Base-by-base conservation (phyloP, 2,113 vertebrate species). In the Tragulus kanchil region DNA sequence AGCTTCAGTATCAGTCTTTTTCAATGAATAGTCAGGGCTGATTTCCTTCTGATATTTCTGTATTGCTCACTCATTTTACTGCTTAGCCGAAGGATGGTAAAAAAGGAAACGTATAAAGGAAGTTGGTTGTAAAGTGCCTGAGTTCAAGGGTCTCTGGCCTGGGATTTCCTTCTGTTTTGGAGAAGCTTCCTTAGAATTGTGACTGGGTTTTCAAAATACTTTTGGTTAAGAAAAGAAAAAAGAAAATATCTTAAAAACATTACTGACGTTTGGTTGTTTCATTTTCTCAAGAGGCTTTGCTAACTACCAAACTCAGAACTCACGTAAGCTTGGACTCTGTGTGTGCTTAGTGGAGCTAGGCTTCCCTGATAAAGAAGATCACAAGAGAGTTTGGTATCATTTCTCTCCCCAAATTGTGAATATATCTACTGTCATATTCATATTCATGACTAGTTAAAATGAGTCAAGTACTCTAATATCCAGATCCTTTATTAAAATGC, bases 141-240 rank as follows among this genome's bases (percentile, higher is more conserved):
- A 96, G 85, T 97, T 97, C 78, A 98, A 93, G 59, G 61, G 16
- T 89, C 94, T 86, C 85, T 78, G 94, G 52, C 36, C 93, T 97
- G 93, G 65, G 92, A 75, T 85, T 95, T 73, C 97, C 92, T 92
- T 90, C 62, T 71, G 4, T 15, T 15, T 67, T 28, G 85, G 28
- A 88, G 50, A 82, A 36, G 1, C n/a, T 90, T 93, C 73, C 14
- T 93, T 77, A 82, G 45, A 78, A 58, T 84, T 58, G 2, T 59
- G 62, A 14, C 15, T 91, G 25, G 26, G 19, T 85, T 95, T 95
- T 87, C 15, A 88, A 97, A 89, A 73, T 62, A 23, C 52, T 92
- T 82, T 89, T 69, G 31, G 6, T 81, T 94, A 85, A 94, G 45
- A 26, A 59, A 10, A 5, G 17, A 50, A 50, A 64, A 62, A 79